Conservation (phyloP, 2,797 vertebrate genomes). For the Bryconaethiops microstoma region DNA sequence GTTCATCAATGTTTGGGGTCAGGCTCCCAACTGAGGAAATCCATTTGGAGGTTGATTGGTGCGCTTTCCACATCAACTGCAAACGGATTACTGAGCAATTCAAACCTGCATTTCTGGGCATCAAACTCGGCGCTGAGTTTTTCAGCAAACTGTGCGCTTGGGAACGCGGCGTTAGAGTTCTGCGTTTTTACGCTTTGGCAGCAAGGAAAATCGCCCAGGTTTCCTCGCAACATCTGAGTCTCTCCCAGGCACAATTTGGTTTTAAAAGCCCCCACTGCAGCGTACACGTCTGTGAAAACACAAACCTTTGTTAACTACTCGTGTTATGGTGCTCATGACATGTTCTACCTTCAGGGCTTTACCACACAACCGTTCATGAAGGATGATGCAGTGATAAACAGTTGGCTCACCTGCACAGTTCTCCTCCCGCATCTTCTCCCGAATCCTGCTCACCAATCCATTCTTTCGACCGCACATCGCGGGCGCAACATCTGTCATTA, state of each 20-base stretch:
- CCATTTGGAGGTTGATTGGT: too few species aligned
- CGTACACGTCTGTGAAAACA: constrained; percentile 39
- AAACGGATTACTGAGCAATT: constrained; percentile 39
- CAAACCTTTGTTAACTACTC: not conserved
- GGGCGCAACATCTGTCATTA: too few species aligned
- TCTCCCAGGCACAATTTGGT: constrained; percentile 36
- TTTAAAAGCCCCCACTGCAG: constrained; percentile 29
- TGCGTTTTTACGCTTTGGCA: constrained; percentile 34
- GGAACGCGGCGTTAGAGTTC: constrained; percentile 10
- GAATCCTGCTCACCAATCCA: too few species aligned
- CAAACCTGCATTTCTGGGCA: constrained; percentile 39
- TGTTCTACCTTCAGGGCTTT: constrained; percentile 3
- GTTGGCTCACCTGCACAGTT: too few species aligned
- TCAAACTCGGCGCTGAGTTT: constrained; percentile 48
- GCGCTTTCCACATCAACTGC: too few species aligned
- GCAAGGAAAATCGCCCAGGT: constrained; percentile 24
- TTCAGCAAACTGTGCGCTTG: constrained; percentile 25
- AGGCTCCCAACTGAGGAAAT: too few species aligned
- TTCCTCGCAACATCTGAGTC: constrained; percentile 27
- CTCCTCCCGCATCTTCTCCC: too few species aligned
- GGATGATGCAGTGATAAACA: too few species aligned
- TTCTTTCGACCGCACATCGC: too few species aligned
- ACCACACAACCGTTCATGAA: too few species aligned
- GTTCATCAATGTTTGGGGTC: too few species aligned
- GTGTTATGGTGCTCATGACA: not conserved